These are phyloP conservation scores for Drosophila virilis DNA, from an alignment of 1,140 invertebrate genomes.

Conservation along the genomic window DNA sequence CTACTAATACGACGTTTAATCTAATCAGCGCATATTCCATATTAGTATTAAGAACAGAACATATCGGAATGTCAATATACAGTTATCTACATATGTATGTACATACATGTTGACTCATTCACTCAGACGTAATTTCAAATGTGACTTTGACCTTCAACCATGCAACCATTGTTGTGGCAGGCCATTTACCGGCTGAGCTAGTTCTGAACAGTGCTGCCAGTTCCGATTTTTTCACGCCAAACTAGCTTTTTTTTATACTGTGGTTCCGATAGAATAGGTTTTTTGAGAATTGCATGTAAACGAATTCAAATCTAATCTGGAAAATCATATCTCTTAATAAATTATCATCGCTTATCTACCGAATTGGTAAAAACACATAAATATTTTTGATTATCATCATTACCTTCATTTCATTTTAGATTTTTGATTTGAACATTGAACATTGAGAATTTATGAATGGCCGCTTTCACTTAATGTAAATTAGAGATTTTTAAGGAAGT, in stretches of 20 bases:
- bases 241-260: no score
- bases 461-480: no score
- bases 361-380: background rate
- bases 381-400: background rate
- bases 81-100: background rate
- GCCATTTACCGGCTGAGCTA: background rate
- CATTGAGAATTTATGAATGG: background rate
- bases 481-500: no score
- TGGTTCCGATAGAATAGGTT: background rate
- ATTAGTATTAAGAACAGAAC: background rate
- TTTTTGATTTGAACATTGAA: background rate
- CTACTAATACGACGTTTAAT: slow-evolving; percentile 8
- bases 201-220: background rate
- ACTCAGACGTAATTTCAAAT: background rate
- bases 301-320: no score
- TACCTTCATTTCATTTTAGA: background rate
- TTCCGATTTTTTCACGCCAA: background rate
- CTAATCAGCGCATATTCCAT: slow-evolving; percentile 6
- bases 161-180: slow-evolving; percentile 4
- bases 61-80: background rate
- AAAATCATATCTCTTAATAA: background rate
- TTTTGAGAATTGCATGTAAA: background rate
- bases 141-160: slow-evolving; percentile 49
- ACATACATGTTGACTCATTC: slow-evolving; percentile 28
- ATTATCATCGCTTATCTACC: background rate